Percentiles rank a stretch among this genome's conserved stretches.
Evolutionary conservation across 64 coral and sea anemone genomes (phyloP).

Genomic region (Stylophora pistillata): DNA sequence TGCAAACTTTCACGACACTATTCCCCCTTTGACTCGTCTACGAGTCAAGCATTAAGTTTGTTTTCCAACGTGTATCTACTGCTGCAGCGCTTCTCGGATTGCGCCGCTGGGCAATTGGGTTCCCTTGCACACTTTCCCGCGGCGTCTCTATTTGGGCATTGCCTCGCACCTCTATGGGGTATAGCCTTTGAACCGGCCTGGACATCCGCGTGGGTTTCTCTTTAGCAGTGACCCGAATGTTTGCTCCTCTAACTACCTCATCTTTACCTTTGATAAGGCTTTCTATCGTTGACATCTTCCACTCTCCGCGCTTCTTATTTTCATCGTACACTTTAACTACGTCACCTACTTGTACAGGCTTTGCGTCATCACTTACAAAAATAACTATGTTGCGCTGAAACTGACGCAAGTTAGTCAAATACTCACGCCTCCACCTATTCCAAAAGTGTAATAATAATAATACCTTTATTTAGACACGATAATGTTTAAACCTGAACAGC

Average conservation of each 20-base stretch:
- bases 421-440: conserved; percentile 30
- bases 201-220: conserved; percentile 14
- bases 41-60: conserved; percentile 38
- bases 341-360: conserved; percentile 27
- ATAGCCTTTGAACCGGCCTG: conserved; percentile 50
- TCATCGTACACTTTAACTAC: conserved; percentile 33
- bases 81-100: conserved; percentile 14
- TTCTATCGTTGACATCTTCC: conserved; percentile 46
- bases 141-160: too few species aligned
- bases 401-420: conserved; percentile 22
- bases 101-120: neutral
- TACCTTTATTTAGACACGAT: too few species aligned
- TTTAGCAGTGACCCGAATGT: neutral
- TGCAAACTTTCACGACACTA: conserved; percentile 46
- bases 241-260: conserved; percentile 21
- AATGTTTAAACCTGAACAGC: too few species aligned
- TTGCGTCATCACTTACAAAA: neutral
- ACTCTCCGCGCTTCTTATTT: conserved; percentile 19
- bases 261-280: too few species aligned
- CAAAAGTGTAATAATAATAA: too few species aligned
- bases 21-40: conserved; percentile 60
- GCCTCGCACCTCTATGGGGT: too few species aligned
- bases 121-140: too few species aligned
- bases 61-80: conserved; percentile 24
- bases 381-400: neutral